Base-by-base conservation (phyloP, 2,113 vertebrate genomes). In the Eclectus roratus region DNA sequence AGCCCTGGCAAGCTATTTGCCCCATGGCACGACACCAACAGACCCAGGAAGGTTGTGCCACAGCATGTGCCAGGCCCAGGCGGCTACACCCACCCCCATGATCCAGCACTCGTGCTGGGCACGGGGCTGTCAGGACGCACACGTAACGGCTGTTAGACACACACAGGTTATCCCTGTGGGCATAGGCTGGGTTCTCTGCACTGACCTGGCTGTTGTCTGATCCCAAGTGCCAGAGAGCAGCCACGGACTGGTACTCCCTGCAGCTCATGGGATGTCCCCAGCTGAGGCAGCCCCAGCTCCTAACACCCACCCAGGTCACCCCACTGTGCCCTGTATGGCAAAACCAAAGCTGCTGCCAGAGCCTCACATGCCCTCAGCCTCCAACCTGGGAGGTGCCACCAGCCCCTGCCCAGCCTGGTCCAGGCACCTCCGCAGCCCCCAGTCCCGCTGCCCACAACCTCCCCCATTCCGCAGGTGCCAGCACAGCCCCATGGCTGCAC, bases 341-440 rank as follows among this genome's bases (percentile, higher is more conserved):
- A 2, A 2, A 44, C 24, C 39, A 31, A n/a, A 56, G 50, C 27
- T n/a, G 16, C 35, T 2, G 4, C 9, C 43, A 69, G 27, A 61
- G 39, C n/a, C n/a, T 23, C 31, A 1, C 0, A 0, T 1, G 2
- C 25, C 3, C 15, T 39, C 7, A 1, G 55, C 17, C 13, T 44
- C 28, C 41, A 41, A 6, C 11, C 21, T 0, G 1, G 27, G 56
- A 25, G 37, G 15, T 2, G 3, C 31, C 17, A 9, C 23, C 50
- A 52, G 47, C 12, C 53, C 24, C 47, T 43, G 49, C 52, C 58
- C 7, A 43, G 17, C 58, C 53, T 4, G 6, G 49, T n/a, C 18
- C 33, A 55, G 64, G 8, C 7, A 10, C 60, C 4, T 6, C 47
- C 0, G 3, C 60, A 56, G 43, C 17, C 47, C 35, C 28, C 55